Evolutionary conservation across 2,113 vertebrate genomes (phyloP).

Genomic region (Noturus placidus): DNA sequence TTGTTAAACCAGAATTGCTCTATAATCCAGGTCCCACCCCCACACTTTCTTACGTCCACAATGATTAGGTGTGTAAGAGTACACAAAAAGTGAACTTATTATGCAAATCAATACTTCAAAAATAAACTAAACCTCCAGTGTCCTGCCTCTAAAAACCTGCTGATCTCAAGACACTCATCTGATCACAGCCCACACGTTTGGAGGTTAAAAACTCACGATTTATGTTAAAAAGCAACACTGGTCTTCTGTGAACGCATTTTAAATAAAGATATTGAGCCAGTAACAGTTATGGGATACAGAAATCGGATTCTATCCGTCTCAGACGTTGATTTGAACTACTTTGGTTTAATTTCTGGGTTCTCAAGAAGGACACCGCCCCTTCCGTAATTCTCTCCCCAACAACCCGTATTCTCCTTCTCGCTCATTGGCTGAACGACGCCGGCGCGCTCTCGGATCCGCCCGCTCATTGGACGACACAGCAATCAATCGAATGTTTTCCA

Average conservation of each 20-base stretch:
- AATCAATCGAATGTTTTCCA: constrained; percentile 38
- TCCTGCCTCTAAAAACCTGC: neutral
- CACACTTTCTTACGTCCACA: neutral
- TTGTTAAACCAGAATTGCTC: neutral
- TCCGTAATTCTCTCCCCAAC: constrained; percentile 17
- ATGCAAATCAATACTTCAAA: neutral
- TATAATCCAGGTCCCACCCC: neutral
- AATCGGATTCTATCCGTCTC: neutral
- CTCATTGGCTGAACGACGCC: constrained; percentile 29
- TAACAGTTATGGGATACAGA: neutral
- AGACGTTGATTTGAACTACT: neutral
- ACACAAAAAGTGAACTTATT: neutral
- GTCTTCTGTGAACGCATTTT: neutral
- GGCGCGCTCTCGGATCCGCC: neutral
- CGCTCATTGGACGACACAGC: neutral
- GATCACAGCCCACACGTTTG: neutral
- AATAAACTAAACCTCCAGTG: neutral
- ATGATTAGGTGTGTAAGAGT: neutral
- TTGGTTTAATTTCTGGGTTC: neutral
- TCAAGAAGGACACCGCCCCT: constrained; percentile 21
- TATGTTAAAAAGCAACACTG: neutral
- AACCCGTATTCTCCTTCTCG: constrained; percentile 5
- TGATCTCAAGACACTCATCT: neutral
- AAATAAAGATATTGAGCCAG: neutral
- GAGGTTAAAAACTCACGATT: neutral